Evolutionary conservation across 2,797 vertebrate species (phyloP).

Genomic region (Sebastolobus altivelis): DNA sequence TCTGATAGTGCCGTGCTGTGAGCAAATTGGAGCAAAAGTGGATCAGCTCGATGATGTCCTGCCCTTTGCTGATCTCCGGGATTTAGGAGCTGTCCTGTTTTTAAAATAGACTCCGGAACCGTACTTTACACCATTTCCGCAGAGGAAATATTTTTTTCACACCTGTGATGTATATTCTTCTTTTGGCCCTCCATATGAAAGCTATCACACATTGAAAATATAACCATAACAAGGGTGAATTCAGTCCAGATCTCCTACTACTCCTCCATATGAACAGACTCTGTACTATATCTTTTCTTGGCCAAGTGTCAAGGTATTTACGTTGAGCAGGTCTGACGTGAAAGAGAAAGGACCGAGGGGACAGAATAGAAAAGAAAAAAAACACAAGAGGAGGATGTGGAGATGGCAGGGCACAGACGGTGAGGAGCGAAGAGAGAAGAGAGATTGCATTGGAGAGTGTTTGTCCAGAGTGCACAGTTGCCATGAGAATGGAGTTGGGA

Average conservation of each 20-base stretch:
- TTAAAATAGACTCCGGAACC: constrained; percentile 55
- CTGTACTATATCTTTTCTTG: constrained; percentile 14
- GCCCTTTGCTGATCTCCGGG: constrained; percentile 53
- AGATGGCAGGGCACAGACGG: constrained; percentile 24
- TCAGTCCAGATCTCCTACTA: constrained; percentile 36
- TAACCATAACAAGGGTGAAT: constrained; percentile 57
- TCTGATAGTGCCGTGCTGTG: constrained; percentile 69
- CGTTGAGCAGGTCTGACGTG: constrained; percentile 35
- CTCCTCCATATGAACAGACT: constrained; percentile 31
- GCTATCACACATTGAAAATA: constrained; percentile 40
- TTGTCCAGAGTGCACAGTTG: constrained; percentile 78
- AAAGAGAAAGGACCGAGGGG: constrained; percentile 45
- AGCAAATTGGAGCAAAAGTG: constrained; percentile 76
- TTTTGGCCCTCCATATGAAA: constrained; percentile 42
- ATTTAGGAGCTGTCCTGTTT: constrained; percentile 61
- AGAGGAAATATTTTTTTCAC: constrained; percentile 67
- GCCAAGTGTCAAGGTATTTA: constrained; percentile 40
- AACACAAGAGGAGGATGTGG: constrained; percentile 19
- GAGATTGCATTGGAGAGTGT: constrained; percentile 60
- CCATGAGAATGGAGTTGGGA: constrained; percentile 74
- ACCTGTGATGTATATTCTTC: constrained; percentile 61
- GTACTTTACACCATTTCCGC: constrained; percentile 55
- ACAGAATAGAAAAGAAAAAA: constrained; percentile 45
- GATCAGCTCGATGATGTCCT: constrained; percentile 39
- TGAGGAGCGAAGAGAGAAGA: constrained; percentile 45